Evolutionary conservation across 2,797 vertebrate genomes (phyloP), one percentile per base, ranked within the genome.

Genomic region (Halcyon leucocephala): DNA sequence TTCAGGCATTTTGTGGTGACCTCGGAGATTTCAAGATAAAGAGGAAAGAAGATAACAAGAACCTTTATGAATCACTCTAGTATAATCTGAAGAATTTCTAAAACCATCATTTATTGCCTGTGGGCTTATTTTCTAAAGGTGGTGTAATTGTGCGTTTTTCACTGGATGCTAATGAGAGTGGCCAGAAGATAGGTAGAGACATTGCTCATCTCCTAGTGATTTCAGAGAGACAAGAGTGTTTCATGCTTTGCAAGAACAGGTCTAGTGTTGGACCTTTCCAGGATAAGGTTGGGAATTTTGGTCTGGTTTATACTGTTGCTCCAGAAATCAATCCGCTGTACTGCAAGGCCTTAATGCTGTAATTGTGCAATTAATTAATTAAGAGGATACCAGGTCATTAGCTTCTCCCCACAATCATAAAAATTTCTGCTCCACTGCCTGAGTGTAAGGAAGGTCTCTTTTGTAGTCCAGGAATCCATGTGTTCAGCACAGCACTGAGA

Each of bases 31-130:
- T 93, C 46, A 24, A 90, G 95, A 97, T 97, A 95, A 74, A 86
- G 88, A 81, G 82, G 62, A 81, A 92, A 89, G 52, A 35, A 96
- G 95, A 96, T 95, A 96, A 91, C 22, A 52, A 73, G 74, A 89
- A 71, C 66, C 90, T 97, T 94, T 96, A 73, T 96, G 95, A 97
- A 96, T 97, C 95, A 97, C 61, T 65, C 55, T 24, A 15, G 54
- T 85, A 86, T 57, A 67, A 96, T 96, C 65, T 58, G 65, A 95
- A 93, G 90, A 92, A 96, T 94, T 96, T 89, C 71, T 93, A 74
- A 93, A 92, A 19, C 86, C 86, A 57, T 77, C 57, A 29, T 82
- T 91, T 80, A 57, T 82, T 92, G 84, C 96, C 86, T 83, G 79
- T 81, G 80, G 93, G 92, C 58, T 94, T 39, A 49, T 90, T 94